Percentiles rank a stretch among this genome's conserved stretches.
phyloP scores from a whole-genome alignment of 2,888 invertebrate species.

The Noctua janthina region DNA sequence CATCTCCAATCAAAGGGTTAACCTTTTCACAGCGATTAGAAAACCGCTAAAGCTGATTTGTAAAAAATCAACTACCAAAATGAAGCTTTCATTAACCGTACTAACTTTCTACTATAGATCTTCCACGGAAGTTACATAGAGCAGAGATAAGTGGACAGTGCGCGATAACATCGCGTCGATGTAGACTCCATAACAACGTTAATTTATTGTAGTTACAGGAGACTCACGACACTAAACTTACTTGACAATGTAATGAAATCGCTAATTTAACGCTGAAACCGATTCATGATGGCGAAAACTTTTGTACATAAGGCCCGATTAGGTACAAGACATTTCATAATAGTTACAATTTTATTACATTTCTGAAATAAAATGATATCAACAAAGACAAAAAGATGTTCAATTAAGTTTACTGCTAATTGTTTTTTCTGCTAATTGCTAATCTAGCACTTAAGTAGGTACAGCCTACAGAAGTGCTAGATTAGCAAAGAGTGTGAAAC shows the following conservation, averaged over 20 bases:
- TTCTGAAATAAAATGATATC: background rate
- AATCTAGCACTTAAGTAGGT: background rate
- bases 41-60: slow-evolving; percentile 48
- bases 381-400: background rate
- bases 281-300: slow-evolving; percentile 9
- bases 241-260: slow-evolving; percentile 54
- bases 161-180: slow-evolving; percentile 63
- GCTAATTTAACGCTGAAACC: slow-evolving; percentile 40
- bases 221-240: slow-evolving; percentile 48
- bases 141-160: slow-evolving; percentile 64
- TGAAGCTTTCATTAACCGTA: slow-evolving; percentile 63
- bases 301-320: slow-evolving; percentile 3
- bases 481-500: too few relatives aligned
- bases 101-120: slow-evolving; percentile 65
- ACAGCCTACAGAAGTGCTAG: too few relatives aligned
- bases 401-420: slow-evolving; percentile 12
- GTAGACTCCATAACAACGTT: slow-evolving; percentile 58
- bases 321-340: background rate
- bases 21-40: slow-evolving; percentile 62
- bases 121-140: slow-evolving; percentile 64
- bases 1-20: slow-evolving; percentile 59
- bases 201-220: slow-evolving; percentile 56
- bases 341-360: background rate
- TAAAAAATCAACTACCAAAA: slow-evolving; percentile 61
- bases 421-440: background rate